phyloP scores from a whole-genome alignment of 2,113 vertebrate species.

The Dascyllus trimaculatus region DNA sequence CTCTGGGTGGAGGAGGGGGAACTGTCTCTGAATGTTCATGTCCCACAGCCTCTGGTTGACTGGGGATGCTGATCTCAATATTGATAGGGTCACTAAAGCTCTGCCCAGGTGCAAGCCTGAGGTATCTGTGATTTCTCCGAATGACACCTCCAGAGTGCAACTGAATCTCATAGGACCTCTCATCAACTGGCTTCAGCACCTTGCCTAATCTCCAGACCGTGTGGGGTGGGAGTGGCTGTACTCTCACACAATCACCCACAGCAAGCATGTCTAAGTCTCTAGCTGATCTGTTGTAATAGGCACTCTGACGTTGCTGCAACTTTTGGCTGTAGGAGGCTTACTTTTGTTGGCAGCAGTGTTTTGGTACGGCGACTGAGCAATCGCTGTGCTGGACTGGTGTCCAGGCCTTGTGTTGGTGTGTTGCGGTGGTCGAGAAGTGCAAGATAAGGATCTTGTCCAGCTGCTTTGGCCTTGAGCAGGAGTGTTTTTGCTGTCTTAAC shows the following conservation, averaged over 20 bases:
- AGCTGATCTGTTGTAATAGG: not conserved
- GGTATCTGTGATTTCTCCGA: not conserved
- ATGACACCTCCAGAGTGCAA: not conserved
- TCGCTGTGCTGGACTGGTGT: not conserved
- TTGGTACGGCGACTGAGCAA: not conserved
- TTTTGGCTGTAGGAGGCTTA: not conserved
- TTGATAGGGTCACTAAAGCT: not conserved
- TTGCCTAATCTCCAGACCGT: not conserved
- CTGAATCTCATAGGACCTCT: not conserved
- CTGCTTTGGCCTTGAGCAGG: not conserved
- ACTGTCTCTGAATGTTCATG: not conserved
- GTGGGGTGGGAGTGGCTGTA: not conserved
- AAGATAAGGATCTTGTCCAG: conserved; percentile 9
- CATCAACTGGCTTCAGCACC: not conserved
- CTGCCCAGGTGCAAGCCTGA: not conserved
- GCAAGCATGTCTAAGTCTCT: not conserved
- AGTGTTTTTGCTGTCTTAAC: conserved; percentile 9
- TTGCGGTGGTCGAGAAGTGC: not conserved
- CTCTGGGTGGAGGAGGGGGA: not conserved
- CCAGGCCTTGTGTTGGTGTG: not conserved
- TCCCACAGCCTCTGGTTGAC: not conserved
- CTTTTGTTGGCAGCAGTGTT: not conserved
- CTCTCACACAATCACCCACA: not conserved
- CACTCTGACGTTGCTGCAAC: not conserved
- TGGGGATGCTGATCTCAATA: not conserved